Percentiles rank a stretch among this genome's conserved stretches.
These are phyloP conservation scores for Melinaea menophilus DNA, from an alignment of 2,888 invertebrate genomes.

Conservation along the genomic window DNA sequence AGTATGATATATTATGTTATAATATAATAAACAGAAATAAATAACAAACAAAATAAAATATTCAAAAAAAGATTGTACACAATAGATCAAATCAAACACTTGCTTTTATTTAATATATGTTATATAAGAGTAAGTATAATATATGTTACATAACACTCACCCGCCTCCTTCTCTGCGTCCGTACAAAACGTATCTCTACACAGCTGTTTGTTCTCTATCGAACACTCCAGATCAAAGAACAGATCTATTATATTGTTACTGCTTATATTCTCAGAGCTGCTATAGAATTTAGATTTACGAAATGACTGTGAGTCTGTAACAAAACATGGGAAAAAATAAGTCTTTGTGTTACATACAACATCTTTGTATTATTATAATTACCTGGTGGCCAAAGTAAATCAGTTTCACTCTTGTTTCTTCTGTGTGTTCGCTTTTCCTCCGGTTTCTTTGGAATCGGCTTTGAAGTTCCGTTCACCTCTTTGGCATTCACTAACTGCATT, in stretches of 20 bases:
- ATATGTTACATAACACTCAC: conserved; percentile 44
- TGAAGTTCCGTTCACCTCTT: conserved; percentile 63
- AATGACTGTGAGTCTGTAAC: conserved; percentile 61
- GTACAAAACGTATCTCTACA: conserved; percentile 90
- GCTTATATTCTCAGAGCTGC: conserved; percentile 62
- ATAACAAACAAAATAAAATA: too few relatives aligned
- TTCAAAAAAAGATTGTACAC: too few relatives aligned
- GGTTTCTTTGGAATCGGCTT: conserved; percentile 63
- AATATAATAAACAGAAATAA: too few relatives aligned
- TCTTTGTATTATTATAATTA: conserved; percentile 30
- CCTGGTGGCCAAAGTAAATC: conserved; percentile 82
- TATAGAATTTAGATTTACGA: conserved; percentile 81
- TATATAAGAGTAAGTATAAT: not conserved
- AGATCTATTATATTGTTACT: conserved; percentile 75
- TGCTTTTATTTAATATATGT: too few relatives aligned
- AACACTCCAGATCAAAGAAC: conserved; percentile 93
- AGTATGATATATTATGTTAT: too few relatives aligned
- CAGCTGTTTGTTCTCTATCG: conserved; percentile 87
- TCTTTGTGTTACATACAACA: not conserved
- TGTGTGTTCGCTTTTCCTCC: conserved; percentile 77
- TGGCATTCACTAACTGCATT: conserved; percentile 62
- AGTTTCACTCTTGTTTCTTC: conserved; percentile 85
- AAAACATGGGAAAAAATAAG: conserved; percentile 12
- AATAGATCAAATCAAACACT: too few relatives aligned
- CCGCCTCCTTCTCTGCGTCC: conserved; percentile 81